A percentile compares a stretch with the other conserved stretches of the same genome.
Evolutionary conservation across 2,113 vertebrate species (phyloP).

Genomic region (Glareola pratincola): DNA sequence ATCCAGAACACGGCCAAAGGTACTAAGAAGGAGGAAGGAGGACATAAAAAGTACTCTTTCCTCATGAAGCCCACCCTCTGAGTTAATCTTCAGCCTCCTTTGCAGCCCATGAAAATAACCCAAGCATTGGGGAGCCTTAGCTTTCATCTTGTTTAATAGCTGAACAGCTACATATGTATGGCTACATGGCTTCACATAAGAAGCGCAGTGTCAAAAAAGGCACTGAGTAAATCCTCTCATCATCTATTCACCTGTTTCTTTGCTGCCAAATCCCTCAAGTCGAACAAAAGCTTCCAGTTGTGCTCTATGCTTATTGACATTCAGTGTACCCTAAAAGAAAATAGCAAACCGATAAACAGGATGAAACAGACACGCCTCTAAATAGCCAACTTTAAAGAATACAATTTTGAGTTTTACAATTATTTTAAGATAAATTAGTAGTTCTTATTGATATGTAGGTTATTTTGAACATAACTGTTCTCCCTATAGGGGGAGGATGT

Average conservation of each 20-base stretch:
- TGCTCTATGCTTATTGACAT: conserved; percentile 89
- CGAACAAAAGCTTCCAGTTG: conserved; percentile 87
- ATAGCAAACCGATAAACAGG: not conserved
- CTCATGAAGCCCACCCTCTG: not conserved
- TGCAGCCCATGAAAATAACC: not conserved
- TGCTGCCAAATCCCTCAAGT: conserved; percentile 77
- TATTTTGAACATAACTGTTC: not conserved
- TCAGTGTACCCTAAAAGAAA: conserved; percentile 83
- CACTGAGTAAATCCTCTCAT: not conserved
- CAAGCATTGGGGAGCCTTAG: not conserved
- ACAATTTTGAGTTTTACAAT: not conserved
- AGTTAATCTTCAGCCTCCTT: not conserved
- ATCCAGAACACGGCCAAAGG: not conserved
- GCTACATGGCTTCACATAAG: not conserved
- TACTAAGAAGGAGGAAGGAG: not conserved
- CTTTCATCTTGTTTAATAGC: not conserved
- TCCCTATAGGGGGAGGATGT: not conserved
- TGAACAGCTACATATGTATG: not conserved
- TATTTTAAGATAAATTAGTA: not conserved
- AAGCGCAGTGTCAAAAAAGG: not conserved
- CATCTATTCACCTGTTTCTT: conserved; percentile 81
- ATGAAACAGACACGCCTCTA: not conserved
- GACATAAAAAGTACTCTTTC: not conserved
- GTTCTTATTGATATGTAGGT: not conserved
- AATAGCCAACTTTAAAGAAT: not conserved